Percentiles rank a stretch among this genome's conserved stretches.
Conservation (phyloP, 2,888 invertebrate species). For the Conistra vaccinii region DNA sequence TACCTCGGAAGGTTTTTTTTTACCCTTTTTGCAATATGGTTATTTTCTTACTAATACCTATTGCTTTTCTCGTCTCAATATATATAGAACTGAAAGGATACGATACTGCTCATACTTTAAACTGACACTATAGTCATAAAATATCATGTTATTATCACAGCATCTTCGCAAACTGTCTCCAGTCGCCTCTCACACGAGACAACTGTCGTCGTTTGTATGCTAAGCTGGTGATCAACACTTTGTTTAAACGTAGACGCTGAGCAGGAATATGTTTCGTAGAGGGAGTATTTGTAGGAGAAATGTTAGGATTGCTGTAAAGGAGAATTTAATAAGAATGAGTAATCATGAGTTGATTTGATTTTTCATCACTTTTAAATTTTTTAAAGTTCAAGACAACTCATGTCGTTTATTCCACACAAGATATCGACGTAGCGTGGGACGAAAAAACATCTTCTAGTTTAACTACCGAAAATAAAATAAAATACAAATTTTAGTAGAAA, state of each 20-base stretch:
- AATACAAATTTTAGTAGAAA: slow-evolving; percentile 55
- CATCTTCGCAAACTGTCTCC: slow-evolving; percentile 8
- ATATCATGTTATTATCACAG: neutral
- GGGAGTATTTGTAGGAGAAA: neutral
- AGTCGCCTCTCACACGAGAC: neutral
- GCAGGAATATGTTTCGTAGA: neutral
- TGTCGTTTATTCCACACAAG: neutral
- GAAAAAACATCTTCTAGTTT: slow-evolving; percentile 23
- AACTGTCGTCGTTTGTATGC: slow-evolving; percentile 24
- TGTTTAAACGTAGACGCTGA: neutral
- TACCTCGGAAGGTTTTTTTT: neutral
- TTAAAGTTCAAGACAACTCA: neutral
- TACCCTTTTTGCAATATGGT: neutral
- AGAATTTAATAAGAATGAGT: neutral
- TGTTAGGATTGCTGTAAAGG: neutral
- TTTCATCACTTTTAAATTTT: neutral
- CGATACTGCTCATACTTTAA: neutral
- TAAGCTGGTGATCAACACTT: slow-evolving; percentile 34
- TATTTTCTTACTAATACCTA: neutral
- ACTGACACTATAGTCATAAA: neutral
- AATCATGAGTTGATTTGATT: neutral
- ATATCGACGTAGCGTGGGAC: neutral
- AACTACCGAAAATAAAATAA: slow-evolving; percentile 50
- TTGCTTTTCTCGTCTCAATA: neutral
- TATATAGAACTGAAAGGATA: neutral